These are phyloP conservation scores for Netta rufina DNA, from an alignment of 2,797 vertebrate genomes.

Conservation along the genomic window DNA sequence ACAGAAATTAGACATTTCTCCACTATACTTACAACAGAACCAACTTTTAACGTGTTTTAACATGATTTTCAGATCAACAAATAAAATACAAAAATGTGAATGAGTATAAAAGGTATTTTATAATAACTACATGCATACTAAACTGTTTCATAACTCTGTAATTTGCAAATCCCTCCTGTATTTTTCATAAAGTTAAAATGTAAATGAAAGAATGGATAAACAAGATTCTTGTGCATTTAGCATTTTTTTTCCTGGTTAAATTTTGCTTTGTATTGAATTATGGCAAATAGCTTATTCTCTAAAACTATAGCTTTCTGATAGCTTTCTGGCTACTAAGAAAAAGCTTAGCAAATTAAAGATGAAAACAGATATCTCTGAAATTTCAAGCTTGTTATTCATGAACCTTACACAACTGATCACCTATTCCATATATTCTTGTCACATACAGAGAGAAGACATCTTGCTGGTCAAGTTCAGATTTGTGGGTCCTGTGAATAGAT, in stretches of 20 bases:
- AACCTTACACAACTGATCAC: background rate
- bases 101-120: slow-evolving; percentile 31
- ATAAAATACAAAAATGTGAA: slow-evolving; percentile 7
- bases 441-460: background rate
- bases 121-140: background rate
- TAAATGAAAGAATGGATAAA: slow-evolving; percentile 42
- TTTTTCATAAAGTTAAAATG: slow-evolving; percentile 52
- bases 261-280: slow-evolving; percentile 7
- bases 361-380: background rate
- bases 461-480: background rate
- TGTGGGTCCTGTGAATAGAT: background rate
- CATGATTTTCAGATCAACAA: slow-evolving; percentile 26
- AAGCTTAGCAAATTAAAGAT: background rate
- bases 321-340: background rate
- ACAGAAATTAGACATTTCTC: slow-evolving; percentile 50
- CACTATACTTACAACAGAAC: slow-evolving; percentile 21
- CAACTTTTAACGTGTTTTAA: slow-evolving; percentile 21
- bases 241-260: slow-evolving; percentile 6
- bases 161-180: slow-evolving; percentile 50
- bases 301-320: background rate
- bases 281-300: slow-evolving; percentile 7
- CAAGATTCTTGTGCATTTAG: background rate
- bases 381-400: background rate
- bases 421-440: background rate
- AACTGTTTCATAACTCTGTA: slow-evolving; percentile 42